A percentile compares a stretch with the other conserved stretches of the same genome.
Evolutionary conservation across 2,113 vertebrate genomes (phyloP).

Genomic region (Henicopernis longicauda): DNA sequence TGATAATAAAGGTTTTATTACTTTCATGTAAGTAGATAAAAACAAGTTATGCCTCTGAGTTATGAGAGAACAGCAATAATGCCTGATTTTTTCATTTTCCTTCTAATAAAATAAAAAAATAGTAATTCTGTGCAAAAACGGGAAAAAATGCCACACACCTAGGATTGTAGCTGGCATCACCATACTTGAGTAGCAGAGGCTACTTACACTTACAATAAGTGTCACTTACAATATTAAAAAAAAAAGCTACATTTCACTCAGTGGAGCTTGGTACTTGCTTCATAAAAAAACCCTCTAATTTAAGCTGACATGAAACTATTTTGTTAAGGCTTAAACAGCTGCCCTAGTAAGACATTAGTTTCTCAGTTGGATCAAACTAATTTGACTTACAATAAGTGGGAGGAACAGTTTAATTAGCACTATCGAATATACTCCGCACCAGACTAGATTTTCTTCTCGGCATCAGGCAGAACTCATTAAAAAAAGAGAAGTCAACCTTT

Average conservation of each 20-base stretch:
- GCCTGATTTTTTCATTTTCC: neutral
- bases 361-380: slow-evolving; percentile 17
- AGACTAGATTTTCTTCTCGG: neutral
- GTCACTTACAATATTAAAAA: neutral
- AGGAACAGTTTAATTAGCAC: slow-evolving; percentile 25
- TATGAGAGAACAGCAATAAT: neutral
- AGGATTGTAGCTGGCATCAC: neutral
- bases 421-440: neutral
- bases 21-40: neutral
- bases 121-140: neutral
- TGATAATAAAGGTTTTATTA: neutral
- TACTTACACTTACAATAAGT: neutral
- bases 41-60: neutral
- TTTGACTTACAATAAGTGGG: slow-evolving; percentile 18
- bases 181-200: neutral
- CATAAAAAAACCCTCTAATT: neutral
- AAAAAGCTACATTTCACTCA: neutral
- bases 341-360: neutral
- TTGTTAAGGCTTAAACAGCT: neutral
- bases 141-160: neutral
- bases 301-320: neutral
- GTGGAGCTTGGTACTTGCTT: neutral
- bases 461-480: slow-evolving; percentile 53
- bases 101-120: neutral
- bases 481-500: slow-evolving; percentile 51